Evolutionary conservation across 2,797 vertebrate species (phyloP).

Genomic region (Schizopygopsis pylzovi): DNA sequence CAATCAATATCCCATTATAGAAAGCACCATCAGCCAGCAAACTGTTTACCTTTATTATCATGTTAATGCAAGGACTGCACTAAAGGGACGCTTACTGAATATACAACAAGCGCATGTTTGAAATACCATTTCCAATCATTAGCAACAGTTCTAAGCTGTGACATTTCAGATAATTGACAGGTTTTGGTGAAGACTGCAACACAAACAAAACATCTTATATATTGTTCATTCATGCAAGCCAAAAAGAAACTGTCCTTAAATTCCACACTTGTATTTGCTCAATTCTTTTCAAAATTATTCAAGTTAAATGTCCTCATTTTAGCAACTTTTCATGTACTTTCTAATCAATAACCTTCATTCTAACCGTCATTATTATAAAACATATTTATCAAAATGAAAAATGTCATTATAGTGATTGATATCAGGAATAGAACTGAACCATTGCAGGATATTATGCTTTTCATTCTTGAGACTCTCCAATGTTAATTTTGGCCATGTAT

Average conservation of each 20-base stretch:
- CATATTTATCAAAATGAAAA: neutral
- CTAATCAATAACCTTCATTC: neutral
- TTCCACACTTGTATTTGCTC: neutral
- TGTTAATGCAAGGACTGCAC: slow-evolving; percentile 1
- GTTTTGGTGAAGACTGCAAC: slow-evolving; percentile 6
- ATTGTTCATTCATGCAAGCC: neutral
- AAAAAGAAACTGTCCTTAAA: neutral
- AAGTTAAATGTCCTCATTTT: neutral
- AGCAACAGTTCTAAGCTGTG: neutral
- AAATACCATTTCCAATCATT: slow-evolving; percentile 29
- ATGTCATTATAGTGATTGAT: neutral
- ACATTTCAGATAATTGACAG: slow-evolving; percentile 31
- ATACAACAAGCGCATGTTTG: neutral
- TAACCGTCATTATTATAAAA: neutral
- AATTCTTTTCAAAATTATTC: neutral
- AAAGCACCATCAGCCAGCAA: neutral
- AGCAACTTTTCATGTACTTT: neutral
- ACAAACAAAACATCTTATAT: slow-evolving; percentile 14
- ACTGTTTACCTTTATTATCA: slow-evolving; percentile 20
- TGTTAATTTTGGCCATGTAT: neutral
- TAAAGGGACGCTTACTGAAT: neutral
- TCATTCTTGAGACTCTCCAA: neutral
- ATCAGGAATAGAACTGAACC: neutral
- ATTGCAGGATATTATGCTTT: neutral
- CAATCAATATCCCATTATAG: slow-evolving; percentile 11